phyloP scores from a whole-genome alignment of 2,113 vertebrate species.

The Eubucco bourcierii region DNA sequence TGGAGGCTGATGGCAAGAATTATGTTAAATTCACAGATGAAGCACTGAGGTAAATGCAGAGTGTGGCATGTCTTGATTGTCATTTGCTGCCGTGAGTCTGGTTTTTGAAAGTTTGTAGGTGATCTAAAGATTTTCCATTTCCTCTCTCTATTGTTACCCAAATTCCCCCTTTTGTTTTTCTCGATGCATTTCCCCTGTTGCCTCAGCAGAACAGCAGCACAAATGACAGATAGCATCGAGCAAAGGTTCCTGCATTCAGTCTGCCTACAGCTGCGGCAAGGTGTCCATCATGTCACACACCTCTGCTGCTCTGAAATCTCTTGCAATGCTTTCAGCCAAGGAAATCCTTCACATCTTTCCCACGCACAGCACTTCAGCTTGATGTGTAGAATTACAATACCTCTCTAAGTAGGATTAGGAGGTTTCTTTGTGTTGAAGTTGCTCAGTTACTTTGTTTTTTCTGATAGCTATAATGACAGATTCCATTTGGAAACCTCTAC shows the following conservation, averaged over 20 bases:
- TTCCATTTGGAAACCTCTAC: not conserved
- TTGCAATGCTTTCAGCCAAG: not conserved
- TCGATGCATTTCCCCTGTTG: not conserved
- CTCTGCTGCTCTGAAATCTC: not conserved
- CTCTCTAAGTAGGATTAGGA: not conserved
- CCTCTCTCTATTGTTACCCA: not conserved
- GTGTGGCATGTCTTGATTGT: not conserved
- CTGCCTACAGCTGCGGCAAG: not conserved
- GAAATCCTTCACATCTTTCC: not conserved
- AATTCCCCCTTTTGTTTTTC: not conserved
- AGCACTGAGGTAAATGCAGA: not conserved
- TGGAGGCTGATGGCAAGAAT: slow-evolving; percentile 17
- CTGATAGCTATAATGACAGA: not conserved
- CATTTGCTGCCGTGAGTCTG: not conserved
- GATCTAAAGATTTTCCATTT: slow-evolving; percentile 11
- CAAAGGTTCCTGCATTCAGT: not conserved
- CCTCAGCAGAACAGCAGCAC: not conserved
- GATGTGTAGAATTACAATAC: not conserved
- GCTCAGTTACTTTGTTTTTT: not conserved
- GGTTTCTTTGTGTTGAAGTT: not conserved
- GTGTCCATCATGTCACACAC: not conserved
- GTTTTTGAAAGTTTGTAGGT: slow-evolving; percentile 7
- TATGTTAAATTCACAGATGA: slow-evolving; percentile 20
- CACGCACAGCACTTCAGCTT: not conserved
- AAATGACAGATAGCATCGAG: not conserved